Evolutionary conservation across 2,888 invertebrate genomes (phyloP), one percentile per base, ranked within the genome.

Genomic region (Xestia rhomboidea): DNA sequence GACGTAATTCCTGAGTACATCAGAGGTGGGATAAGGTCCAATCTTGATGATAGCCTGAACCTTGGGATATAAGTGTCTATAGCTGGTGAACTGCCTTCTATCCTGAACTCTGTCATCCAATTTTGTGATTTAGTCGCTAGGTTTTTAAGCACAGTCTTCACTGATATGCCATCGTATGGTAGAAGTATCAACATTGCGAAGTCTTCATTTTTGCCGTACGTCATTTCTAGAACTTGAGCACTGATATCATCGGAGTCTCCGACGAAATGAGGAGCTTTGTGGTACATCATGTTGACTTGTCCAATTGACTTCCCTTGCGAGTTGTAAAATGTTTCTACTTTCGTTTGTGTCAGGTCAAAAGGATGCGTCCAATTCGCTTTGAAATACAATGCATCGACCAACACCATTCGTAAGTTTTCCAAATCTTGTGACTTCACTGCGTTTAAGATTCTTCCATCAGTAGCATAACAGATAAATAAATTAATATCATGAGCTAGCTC

Each of bases 221-320:
- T 97, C 91, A 98, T 93, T 91, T 98, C 98, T 2, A 98, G 91
- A 0, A 97, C 97, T 90, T 97, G 97, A 13, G 97, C 97, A 63
- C 97, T 97, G 51, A 98, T 92, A 68, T 96, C 94, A 6, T 94
- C 93, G 0, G 97, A 94, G 75, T 97, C 95, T 2, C 96, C 95
- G 67, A 97, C 97, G 5, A 97, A 96, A 85, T 97, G 97, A 13
- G 97, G 93, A 0, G 97, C 97, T 87, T 97, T 96, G 81, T 97
- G 97, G 79, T 97, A 97, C 98, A 99, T 98, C 98, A 98, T 98
- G 76, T 97, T 97, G 0, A 98, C 98, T 54, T 96, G 91, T 8
- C 97, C 97, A 44, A 97, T 93, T 0, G 93, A 90, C 76, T 94
- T 95, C 10, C 97, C 97, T 84, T 97, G 95, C 11, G 97, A 97